These are phyloP conservation scores for Podilymbus podiceps DNA, from an alignment of 2,113 vertebrate genomes.

Conservation along the genomic window DNA sequence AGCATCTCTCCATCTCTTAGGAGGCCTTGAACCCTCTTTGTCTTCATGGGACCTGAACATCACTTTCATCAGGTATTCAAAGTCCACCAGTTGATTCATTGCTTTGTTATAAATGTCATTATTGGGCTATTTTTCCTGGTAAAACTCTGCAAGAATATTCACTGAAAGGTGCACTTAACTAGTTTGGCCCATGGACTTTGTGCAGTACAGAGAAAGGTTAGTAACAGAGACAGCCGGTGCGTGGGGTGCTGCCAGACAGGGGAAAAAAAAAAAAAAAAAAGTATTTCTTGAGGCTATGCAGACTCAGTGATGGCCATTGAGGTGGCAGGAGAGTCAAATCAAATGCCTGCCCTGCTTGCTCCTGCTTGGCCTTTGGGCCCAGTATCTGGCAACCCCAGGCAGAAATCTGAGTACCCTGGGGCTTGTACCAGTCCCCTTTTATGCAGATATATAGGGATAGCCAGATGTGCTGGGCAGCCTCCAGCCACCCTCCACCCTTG, in stretches of 20 bases:
- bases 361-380: background rate
- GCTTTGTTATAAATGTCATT: background rate
- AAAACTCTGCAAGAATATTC: no score
- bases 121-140: background rate
- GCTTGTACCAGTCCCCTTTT: background rate
- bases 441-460: background rate
- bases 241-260: background rate
- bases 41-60: background rate
- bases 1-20: background rate
- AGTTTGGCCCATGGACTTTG: background rate
- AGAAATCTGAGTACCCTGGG: background rate
- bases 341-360: background rate
- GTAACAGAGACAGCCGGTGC: background rate
- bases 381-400: background rate
- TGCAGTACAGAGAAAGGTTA: background rate
- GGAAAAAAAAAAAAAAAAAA: background rate
- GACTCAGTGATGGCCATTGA: background rate
- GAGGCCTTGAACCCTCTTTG: background rate
- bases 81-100: background rate
- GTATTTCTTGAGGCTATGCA: background rate
- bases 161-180: background rate
- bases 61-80: background rate
- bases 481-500: accelerated
- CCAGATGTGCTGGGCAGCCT: background rate
- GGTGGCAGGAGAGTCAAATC: background rate